A percentile compares a stretch with the other conserved stretches of the same genome.
These are phyloP conservation scores for Stigmatopora nigra DNA, from an alignment of 2,113 vertebrate species.

Conservation along the genomic window DNA sequence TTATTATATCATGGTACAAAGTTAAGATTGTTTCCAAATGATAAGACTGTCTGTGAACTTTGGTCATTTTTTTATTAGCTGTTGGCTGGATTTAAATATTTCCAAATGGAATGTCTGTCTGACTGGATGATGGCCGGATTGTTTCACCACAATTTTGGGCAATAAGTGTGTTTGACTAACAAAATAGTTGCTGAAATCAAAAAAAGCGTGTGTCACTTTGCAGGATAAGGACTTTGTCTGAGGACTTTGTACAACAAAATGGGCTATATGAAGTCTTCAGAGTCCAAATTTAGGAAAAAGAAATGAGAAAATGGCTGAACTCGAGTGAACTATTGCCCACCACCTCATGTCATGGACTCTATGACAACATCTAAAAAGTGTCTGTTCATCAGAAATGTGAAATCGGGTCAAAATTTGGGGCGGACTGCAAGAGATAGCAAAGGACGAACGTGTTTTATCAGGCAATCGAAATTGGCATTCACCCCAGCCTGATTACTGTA, in stretches of 20 bases:
- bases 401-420: constrained; percentile 21
- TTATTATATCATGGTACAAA: constrained; percentile 17
- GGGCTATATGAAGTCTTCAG: background rate
- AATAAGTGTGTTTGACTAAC: background rate
- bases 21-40: constrained; percentile 3
- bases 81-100: constrained; percentile 39
- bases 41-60: constrained; percentile 47
- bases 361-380: constrained; percentile 27
- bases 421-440: constrained; percentile 24
- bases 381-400: constrained; percentile 26
- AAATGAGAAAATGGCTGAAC: background rate
- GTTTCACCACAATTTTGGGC: constrained; percentile 43
- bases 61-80: constrained; percentile 30
- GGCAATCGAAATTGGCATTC: background rate
- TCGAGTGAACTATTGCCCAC: constrained; percentile 33
- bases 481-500: background rate
- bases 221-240: background rate
- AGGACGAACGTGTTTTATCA: constrained; percentile 19
- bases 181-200: constrained; percentile 22
- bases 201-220: constrained; percentile 13
- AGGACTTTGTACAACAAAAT: background rate
- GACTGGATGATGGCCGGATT: constrained; percentile 28
- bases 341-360: constrained; percentile 36
- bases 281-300: background rate
- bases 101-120: constrained; percentile 44